phyloP scores from a whole-genome alignment of 2,888 invertebrate species.

The Drosophila testacea region DNA sequence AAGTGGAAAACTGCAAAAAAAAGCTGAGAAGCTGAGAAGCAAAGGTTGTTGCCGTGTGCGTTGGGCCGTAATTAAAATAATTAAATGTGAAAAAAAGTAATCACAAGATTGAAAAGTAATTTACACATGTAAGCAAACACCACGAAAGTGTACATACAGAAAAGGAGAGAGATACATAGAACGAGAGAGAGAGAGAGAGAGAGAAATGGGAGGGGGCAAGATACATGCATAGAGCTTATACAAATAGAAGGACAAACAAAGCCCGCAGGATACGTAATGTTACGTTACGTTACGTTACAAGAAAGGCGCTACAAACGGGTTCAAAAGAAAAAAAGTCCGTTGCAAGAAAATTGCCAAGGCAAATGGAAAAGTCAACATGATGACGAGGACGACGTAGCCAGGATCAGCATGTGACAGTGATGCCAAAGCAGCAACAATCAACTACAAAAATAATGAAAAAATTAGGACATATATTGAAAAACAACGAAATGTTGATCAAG shows the following conservation, averaged over 20 bases:
- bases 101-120: constrained; percentile 81
- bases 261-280: constrained; percentile 70
- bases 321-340: constrained; percentile 57
- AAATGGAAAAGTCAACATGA: constrained; percentile 78
- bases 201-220: not conserved
- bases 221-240: constrained; percentile 47
- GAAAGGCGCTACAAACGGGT: constrained; percentile 33
- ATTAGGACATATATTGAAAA: too few species aligned
- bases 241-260: constrained; percentile 73
- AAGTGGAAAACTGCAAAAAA: constrained; percentile 2
- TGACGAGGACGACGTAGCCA: constrained; percentile 26
- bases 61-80: constrained; percentile 83
- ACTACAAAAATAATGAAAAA: too few species aligned
- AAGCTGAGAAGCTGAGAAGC: not conserved
- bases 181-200: not conserved
- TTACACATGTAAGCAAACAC: constrained; percentile 80
- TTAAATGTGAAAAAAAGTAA: constrained; percentile 81
- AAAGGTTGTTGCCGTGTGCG: constrained; percentile 45
- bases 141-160: constrained; percentile 15
- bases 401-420: constrained; percentile 40
- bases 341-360: constrained; percentile 73
- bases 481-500: too few species aligned
- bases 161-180: not conserved
- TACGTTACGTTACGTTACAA: too few species aligned
- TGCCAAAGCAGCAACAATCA: too few species aligned